Evolutionary conservation across 2,113 vertebrate genomes (phyloP), one percentile per base, ranked within the genome.

Genomic region (Oreochromis niloticus): DNA sequence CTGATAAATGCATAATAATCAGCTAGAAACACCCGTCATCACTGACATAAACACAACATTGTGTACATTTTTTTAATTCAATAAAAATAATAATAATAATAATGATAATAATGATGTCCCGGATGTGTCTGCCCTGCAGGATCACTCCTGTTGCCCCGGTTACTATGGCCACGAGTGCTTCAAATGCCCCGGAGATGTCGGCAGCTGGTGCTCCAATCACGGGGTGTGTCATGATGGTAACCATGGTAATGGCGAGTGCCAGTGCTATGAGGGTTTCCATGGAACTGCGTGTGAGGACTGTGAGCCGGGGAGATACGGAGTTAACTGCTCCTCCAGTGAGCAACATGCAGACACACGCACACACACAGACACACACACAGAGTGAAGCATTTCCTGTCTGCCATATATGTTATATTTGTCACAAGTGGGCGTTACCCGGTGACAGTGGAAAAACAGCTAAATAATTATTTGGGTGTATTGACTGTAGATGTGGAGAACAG

Each of bases 281-380:
- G 99, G 99, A 54, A 98, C 97, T 0, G 97, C 97, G n/a, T 99
- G 99, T 5, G 99, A 99, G 88, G 97, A 97, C 95, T 99, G 99
- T 17, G 98, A 99, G 83, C 96, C 98, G 11, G 99, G 99, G 32
- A 96, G 98, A 87, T 99, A 97, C 0, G 98, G 98, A 55, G 84
- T 94, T 48, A 96, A 96, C 95, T 99, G 99, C 94, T 80, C 94
- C 48, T 88, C 91, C 13, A 92, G 94, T 95, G 75, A 95, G 92
- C 6, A 57, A 80, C 82, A 63, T 17, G 30, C 80, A 68, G 52
- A 46, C 54, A 5, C 39, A 9, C 5, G 1, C 41, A 57, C 8
- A 24, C 30, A 61, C 24, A 13, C 13, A 32, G 2, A 61, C n/a
- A 17, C 5, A 61, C 11, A 66, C 19, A 22, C 12, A 71, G 4